A percentile compares a stretch with the other conserved stretches of the same genome.
phyloP scores from a whole-genome alignment of 2,888 invertebrate genomes.

The Tiliacea citrago region DNA sequence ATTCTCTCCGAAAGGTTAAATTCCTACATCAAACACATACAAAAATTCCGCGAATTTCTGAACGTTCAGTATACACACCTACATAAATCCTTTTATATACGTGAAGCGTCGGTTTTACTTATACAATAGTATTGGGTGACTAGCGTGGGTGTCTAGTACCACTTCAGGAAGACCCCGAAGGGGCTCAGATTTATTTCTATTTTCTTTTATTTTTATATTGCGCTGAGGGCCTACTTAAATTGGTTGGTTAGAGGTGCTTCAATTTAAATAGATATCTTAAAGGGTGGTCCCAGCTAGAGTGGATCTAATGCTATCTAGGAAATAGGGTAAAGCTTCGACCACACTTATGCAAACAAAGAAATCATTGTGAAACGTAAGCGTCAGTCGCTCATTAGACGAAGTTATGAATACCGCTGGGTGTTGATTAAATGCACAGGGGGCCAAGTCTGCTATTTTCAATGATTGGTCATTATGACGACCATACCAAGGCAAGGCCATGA shows the following conservation, averaged over 20 bases:
- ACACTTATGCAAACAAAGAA: neutral
- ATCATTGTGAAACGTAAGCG: neutral
- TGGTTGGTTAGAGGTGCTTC: conserved; percentile 45
- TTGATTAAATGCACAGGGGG: neutral
- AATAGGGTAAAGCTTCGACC: neutral
- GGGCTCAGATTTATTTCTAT: conserved; percentile 14
- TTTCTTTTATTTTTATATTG: conserved; percentile 48
- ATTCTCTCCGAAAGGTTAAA: conserved; percentile 35
- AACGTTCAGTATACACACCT: conserved; percentile 40
- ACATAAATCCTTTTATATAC: conserved; percentile 28
- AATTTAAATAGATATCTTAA: conserved; percentile 49
- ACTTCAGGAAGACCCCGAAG: conserved; percentile 59
- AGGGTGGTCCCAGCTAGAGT: neutral
- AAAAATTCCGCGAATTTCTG: conserved; percentile 50
- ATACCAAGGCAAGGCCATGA: too few relatives aligned
- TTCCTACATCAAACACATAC: conserved; percentile 52
- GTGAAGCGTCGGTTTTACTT: conserved; percentile 28
- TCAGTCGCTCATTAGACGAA: neutral
- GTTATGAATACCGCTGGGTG: neutral
- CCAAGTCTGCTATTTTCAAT: too few relatives aligned
- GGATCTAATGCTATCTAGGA: neutral
- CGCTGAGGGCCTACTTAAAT: conserved; percentile 40
- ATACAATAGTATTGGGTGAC: conserved; percentile 60
- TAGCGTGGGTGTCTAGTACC: conserved; percentile 68
- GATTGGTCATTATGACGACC: too few relatives aligned